Evolutionary conservation across 2,888 invertebrate species (phyloP), one percentile per base, ranked within the genome.

Genomic region (Synanthedon formicaeformis): DNA sequence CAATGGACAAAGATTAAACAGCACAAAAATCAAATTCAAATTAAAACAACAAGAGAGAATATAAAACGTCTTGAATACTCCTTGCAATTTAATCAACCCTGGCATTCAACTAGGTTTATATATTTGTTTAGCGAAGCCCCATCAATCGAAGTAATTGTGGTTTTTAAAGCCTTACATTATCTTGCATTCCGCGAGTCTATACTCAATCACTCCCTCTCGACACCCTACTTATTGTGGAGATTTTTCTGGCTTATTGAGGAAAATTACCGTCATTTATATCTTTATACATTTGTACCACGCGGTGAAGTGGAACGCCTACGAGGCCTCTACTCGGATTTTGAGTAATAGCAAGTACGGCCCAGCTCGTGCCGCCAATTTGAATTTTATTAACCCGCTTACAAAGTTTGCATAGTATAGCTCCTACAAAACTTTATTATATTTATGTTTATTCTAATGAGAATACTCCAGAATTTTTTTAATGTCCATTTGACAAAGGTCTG

Each of bases 181-280:
- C 49, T 49, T 16, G 49, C 23, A 13, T 49, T 49, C 45, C 49
- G 23, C 23, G 23, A 16, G 49, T 13, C 13, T 50, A 12, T 11
- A 12, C n/a, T n/a, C 34, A 23, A 34, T 50, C 50, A 27, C 50
- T 27, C 27, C 10, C 57, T 51, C 57, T 58, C 58, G 63, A 66
- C 66, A 62, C 60, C 48, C 53, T 58, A 69, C 64, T 68, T 75
- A 76, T 73, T 69, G 72, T 65, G 57, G 62, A 65, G 59, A 75
- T 78, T 77, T 80, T 74, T 78, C 75, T 65, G 64, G 71, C 71
- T 75, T 72, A 75, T 72, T 75, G 71, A 69, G 56, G 63, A 58
- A 71, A 75, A 79, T 80, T 68, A 69, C 71, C 59, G 61, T 62
- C 69, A 69, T 80, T 77, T 72, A 69, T 70, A 66, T 69, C 65